Base-by-base conservation (phyloP, 2,888 invertebrate genomes). In the Vandiemenella viatica region DNA sequence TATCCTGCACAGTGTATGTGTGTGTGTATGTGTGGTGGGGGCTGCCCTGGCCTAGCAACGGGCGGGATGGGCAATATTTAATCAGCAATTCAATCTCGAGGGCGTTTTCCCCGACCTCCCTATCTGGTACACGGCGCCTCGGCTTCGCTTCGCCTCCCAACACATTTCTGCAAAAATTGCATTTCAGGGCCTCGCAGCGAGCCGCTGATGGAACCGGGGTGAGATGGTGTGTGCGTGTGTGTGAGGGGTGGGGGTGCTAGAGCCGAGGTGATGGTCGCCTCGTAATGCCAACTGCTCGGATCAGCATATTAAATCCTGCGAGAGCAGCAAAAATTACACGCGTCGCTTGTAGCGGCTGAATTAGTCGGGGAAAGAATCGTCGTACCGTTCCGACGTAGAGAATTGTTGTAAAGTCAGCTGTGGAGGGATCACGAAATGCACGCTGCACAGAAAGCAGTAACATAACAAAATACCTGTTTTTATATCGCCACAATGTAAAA, bases 1-100 rank as follows among this genome's bases (percentile, higher is more conserved):
- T 32, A 32, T 32, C 32, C 32, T 32, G 10, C 32, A 32, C 32
- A 32, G 32, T n/a, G 32, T 13, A 32, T 10, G 32, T 32, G n/a
- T 32, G n/a, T 32, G n/a, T 10, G n/a, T 32, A 32, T 3, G 32
- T 10, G 32, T n/a, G 32, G 32, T 13, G 32, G 32, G 32, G 32
- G 32, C 5, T 32, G 13, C 32, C 13, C n/a, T n/a, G 32, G 32
- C 13, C n/a, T 10, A 32, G 32, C 10, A n/a, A 32, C 13, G 13
- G 32, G 13, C n/a, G 32, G 32, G 32, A 32, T 32, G 45, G 45
- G 49, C 40, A 42, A 50, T 50, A 50, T 50, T 50, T 50, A 50
- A 50, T 50, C 50, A 50, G 37, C 50, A 50, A 46, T 46, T 50
- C 50, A 50, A 50, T 50, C 50, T 50, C 46, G 41, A 46, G 50